Evolutionary conservation across 1,140 invertebrate species (phyloP).

Genomic region (Pseudobourletiella spinata): DNA sequence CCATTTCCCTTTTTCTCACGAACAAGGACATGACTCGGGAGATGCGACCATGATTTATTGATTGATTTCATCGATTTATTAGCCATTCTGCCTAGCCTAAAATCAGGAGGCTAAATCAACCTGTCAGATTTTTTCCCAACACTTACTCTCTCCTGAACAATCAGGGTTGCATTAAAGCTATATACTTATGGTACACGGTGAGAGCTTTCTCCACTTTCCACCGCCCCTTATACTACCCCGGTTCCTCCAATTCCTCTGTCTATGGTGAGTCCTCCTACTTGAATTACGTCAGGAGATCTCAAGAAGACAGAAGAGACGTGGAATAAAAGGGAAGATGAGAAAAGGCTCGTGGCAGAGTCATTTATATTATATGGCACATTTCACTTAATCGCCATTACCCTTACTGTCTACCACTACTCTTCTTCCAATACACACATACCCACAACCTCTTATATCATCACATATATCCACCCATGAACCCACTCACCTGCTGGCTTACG

Average conservation of each 20-base stretch:
- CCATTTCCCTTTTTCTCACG: constrained; percentile 14
- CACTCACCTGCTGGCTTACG: neutral
- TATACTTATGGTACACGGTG: neutral
- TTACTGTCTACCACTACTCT: neutral
- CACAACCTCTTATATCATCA: no score
- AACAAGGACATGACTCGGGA: no score
- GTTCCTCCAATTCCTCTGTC: neutral
- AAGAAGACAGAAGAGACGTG: neutral
- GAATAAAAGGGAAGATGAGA: neutral
- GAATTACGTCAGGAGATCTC: no score
- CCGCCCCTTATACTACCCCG: neutral
- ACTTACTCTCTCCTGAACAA: constrained; percentile 13
- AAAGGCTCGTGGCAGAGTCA: neutral
- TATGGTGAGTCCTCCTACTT: no score
- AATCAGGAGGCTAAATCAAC: constrained; percentile 25
- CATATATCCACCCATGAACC: no score
- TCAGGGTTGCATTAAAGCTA: constrained; percentile 17
- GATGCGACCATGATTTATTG: constrained; percentile 27
- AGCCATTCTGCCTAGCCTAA: constrained; percentile 11
- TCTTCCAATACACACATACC: neutral
- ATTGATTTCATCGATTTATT: constrained; percentile 30
- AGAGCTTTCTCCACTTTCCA: neutral
- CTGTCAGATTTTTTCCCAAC: constrained; percentile 24
- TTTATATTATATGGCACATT: constrained; percentile 5
- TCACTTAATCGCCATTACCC: neutral